Percentiles rank a stretch among this genome's conserved stretches.
Conservation (phyloP, 2,888 invertebrate species). For the Conops quadrifasciatus region DNA sequence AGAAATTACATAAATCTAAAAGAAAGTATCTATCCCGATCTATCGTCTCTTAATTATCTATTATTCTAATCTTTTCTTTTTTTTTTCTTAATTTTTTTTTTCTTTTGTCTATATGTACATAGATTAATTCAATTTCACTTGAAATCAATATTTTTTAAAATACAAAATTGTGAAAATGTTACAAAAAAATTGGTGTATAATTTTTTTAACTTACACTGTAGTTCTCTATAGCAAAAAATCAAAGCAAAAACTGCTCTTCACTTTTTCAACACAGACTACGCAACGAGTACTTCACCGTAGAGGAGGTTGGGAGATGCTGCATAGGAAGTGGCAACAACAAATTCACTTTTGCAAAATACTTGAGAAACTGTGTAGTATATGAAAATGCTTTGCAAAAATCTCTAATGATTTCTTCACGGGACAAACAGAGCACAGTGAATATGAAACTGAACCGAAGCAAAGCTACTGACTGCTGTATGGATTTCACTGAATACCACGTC, state of each 20-base stretch:
- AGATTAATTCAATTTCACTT: too few species aligned
- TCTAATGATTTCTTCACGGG: conserved; percentile 38
- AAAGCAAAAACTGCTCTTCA: background rate
- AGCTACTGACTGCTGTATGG: conserved; percentile 37
- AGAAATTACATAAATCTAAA: too few species aligned
- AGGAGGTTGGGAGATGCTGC: conserved; percentile 1
- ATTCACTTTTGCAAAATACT: conserved; percentile 28
- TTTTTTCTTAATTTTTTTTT: too few species aligned
- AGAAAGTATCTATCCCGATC: too few species aligned
- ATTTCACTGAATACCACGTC: conserved; percentile 19
- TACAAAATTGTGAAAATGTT: background rate
- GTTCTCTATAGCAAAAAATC: background rate
- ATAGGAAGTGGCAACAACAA: conserved; percentile 16
- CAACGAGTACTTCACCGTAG: background rate
- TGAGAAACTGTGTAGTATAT: conserved; percentile 15
- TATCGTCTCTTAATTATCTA: too few species aligned
- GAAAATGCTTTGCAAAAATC: conserved; percentile 34
- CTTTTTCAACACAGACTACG: conserved; percentile 18
- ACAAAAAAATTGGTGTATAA: background rate
- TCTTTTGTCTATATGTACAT: too few species aligned
- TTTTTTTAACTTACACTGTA: conserved; percentile 30
- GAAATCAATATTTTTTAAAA: too few species aligned
- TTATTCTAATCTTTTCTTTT: too few species aligned
- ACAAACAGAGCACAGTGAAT: conserved; percentile 42
- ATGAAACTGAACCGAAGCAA: conserved; percentile 37